Base-by-base conservation (phyloP, 2,113 vertebrate genomes). In the Actenoides lindsayi region DNA sequence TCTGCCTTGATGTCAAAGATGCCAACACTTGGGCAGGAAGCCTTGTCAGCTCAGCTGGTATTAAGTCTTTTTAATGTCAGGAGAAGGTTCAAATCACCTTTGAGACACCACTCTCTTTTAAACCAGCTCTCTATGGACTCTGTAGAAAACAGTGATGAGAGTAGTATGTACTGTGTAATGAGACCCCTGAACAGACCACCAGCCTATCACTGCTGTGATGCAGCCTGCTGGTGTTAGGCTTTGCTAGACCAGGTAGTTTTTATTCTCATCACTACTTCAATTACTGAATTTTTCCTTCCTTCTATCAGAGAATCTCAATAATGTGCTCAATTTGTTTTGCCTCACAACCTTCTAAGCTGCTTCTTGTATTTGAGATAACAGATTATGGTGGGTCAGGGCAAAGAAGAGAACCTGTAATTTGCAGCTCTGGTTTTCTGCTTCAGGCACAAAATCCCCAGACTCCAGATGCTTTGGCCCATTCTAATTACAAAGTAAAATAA, bases 111-210 rank as follows among this genome's bases (percentile, higher is more conserved):
- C 24, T 53, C 41, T 54, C n/a, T 54, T 88, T 80, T 56, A 90
- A 89, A 73, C 11, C 16, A 60, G 23, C 9, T 69, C 39, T 83
- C 46, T 62, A 46, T 0, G 3, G 42, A 60, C 25, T 86, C 83
- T 27, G 76, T 0, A 93, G 60, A 70, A 87, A 96, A 62, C 6
- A 71, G 25, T 8, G 35, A 74, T 46, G 9, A 71, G 21, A 64
- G 10, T 41, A 86, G 33, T 11, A 31, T 0, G 0, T 30, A 25
- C 15, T 16, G 24, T 25, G 5, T 62, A 90, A 80, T 0, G 3
- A 82, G 63, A 82, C 19, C 71, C 74, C 71, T 74, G 75, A 69
- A 50, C 11, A 79, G 63, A 31, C 24, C 12, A 28, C n/a, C 23
- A 23, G 17, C 20, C 33, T 62, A 25, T 31, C 21, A 42, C 23